phyloP scores from a whole-genome alignment of 2,888 invertebrate genomes.

The Archips crataeganus region DNA sequence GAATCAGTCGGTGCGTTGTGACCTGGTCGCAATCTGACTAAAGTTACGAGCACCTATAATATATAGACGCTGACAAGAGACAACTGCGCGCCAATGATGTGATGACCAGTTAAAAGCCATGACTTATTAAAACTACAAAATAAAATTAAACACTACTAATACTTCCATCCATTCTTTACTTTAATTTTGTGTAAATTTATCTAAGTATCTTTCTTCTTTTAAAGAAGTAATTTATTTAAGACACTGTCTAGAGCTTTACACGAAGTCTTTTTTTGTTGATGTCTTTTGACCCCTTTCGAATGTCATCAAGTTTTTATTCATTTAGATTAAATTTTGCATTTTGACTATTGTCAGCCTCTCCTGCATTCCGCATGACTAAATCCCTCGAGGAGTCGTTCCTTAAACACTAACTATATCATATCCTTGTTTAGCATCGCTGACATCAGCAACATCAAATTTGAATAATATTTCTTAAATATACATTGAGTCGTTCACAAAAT shows the following conservation, averaged over 20 bases:
- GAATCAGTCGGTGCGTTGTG: neutral
- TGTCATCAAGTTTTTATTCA: neutral
- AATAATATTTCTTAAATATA: conserved; percentile 16
- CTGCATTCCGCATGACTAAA: neutral
- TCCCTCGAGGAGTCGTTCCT: neutral
- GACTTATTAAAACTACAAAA: too few relatives aligned
- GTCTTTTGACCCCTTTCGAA: neutral
- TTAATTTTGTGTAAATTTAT: too few relatives aligned
- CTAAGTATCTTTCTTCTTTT: too few relatives aligned
- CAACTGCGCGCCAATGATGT: neutral
- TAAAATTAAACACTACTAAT: too few relatives aligned
- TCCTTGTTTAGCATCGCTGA: neutral
- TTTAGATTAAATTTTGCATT: neutral
- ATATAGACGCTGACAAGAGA: neutral
- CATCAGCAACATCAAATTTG: neutral
- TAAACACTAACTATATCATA: neutral
- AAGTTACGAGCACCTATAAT: rapidly evolving
- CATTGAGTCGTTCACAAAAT: conserved; percentile 28
- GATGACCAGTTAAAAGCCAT: too few relatives aligned
- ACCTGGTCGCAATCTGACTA: neutral
- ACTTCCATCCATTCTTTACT: too few relatives aligned
- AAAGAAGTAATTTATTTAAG: too few relatives aligned
- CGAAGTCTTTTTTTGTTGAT: neutral
- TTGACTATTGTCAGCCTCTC: neutral
- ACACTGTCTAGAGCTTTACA: too few relatives aligned